Evolutionary conservation across 2,888 invertebrate genomes (phyloP), one percentile per base, ranked within the genome.

Genomic region (Pyrrhosoma nymphula): DNA sequence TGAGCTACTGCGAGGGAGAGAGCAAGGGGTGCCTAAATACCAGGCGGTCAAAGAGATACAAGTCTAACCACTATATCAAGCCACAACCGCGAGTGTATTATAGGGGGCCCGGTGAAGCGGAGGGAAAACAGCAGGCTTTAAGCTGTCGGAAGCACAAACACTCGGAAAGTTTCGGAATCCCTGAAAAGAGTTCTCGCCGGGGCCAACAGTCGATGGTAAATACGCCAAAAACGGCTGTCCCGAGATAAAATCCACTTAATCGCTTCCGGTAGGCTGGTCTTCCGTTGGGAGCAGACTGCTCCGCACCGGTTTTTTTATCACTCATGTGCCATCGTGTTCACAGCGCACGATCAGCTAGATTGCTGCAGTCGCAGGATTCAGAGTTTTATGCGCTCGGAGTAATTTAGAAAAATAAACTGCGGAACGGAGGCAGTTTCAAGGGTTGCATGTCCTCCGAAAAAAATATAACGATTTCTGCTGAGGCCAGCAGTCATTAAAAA

Each of bases 221-320:
- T 82, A 82, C 14, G 10, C 30, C 35, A 82, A 82, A 82, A 82
- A 82, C 82, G 30, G 82, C 82, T 35, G 14, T 18, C 8, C 82
- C 35, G 16, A 35, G 35, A 82, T 82, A 82, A 82, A 82, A 82
- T 82, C 82, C 35, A 82, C 35, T 82, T 82, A 82, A 82, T 82
- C 82, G 35, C 82, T 82, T 82, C 82, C 82, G 30, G 30, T 82
- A 14, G 82, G 82, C 30, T 35, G 35, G 18, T 82, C 35, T 35
- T 10, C 4, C 60, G 18, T n/a, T n/a, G 18, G 16, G 14, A 82
- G 35, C 82, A 30, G 82, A 16, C 82, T 4, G 82, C 82, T 82
- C 10, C 82, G 35, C 82, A 16, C 30, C 16, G 23, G 35, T 16
- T 82, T 82, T 69, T 69, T 26, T 69, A 69, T 12, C n/a, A n/a